phyloP scores from a whole-genome alignment of 2,797 vertebrate species.

The Ispidina picta region DNA sequence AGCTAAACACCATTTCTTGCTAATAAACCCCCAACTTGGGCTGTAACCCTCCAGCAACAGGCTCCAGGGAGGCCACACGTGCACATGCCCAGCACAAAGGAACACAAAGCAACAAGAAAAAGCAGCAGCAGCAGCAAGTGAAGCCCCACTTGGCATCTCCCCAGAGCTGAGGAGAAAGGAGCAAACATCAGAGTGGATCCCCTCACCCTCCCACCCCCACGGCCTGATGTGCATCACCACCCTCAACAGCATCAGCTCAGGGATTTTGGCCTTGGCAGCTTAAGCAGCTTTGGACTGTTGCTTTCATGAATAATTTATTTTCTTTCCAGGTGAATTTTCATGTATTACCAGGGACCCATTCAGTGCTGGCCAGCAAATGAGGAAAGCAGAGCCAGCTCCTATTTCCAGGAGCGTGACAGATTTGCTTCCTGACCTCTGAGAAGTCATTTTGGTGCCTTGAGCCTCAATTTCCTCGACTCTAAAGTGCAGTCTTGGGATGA shows the following conservation, averaged over 20 bases:
- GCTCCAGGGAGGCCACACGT: accelerated
- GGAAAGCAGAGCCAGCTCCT: background rate
- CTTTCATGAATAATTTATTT: background rate
- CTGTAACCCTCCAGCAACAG: background rate
- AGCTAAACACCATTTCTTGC: background rate
- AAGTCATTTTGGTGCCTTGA: background rate
- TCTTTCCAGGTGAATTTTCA: background rate
- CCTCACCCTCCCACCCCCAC: background rate
- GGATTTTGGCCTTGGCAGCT: background rate
- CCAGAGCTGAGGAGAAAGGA: background rate
- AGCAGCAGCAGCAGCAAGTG: background rate
- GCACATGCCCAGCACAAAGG: background rate
- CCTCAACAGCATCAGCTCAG: accelerated
- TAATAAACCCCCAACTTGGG: background rate
- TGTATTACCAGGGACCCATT: background rate
- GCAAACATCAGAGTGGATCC: background rate
- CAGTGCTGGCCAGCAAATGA: background rate
- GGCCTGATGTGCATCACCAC: background rate
- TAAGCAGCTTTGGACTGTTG: background rate
- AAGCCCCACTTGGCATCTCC: background rate
- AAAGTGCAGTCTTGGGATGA: background rate
- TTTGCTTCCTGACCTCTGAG: background rate
- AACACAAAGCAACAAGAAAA: background rate
- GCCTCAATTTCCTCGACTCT: background rate
- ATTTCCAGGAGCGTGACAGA: background rate